phyloP scores from a whole-genome alignment of 2,797 vertebrate genomes.

The Sardinella longiceps region DNA sequence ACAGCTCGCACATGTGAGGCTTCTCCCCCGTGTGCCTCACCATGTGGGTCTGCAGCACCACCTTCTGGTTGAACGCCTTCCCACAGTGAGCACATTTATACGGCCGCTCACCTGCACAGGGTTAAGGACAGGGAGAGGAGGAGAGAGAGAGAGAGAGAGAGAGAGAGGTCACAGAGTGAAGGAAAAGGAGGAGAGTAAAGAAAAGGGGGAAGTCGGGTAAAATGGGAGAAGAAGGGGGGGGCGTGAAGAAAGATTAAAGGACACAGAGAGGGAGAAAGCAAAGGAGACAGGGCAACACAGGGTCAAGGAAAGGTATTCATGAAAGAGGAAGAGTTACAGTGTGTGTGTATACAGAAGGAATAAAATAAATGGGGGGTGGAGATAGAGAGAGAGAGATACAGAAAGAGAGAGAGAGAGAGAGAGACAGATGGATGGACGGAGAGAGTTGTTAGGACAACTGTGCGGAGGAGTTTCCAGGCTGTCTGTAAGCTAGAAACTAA shows the following conservation, averaged over 20 bases:
- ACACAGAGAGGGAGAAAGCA: not conserved
- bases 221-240: not conserved
- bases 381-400: not conserved
- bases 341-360: not conserved
- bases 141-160: not conserved
- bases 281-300: not conserved
- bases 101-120: slow-evolving; percentile 86
- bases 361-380: not conserved
- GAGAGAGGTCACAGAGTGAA: too few species aligned
- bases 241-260: not conserved
- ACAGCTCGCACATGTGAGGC: slow-evolving; percentile 94
- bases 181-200: not conserved
- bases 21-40: slow-evolving; percentile 97
- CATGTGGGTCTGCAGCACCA: slow-evolving; percentile 98
- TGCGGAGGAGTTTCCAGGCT: not conserved
- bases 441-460: not conserved
- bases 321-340: not conserved
- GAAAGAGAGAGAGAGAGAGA: not conserved
- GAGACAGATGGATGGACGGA: not conserved
- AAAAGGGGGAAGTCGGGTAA: too few species aligned
- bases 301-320: not conserved
- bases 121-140: not conserved
- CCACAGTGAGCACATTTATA: slow-evolving; percentile 92
- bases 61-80: slow-evolving; percentile 99
- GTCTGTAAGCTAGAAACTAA: not conserved